phyloP scores from a whole-genome alignment of 1,140 invertebrate species.

The Watersipora subatra region DNA sequence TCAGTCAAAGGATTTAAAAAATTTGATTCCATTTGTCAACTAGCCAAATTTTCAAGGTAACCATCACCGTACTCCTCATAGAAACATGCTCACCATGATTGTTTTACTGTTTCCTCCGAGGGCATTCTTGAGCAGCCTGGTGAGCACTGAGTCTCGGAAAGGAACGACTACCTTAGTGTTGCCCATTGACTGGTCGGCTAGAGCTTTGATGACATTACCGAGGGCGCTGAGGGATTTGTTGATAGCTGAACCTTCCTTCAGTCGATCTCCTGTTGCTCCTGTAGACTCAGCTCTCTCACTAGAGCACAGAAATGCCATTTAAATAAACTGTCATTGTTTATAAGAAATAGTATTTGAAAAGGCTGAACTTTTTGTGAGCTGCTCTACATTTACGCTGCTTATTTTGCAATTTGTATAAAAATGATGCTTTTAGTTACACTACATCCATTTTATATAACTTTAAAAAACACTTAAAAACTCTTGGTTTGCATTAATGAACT shows the following conservation, averaged over 20 bases:
- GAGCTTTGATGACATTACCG: conserved; percentile 47
- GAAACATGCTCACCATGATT: conserved; percentile 44
- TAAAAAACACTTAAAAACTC: no score
- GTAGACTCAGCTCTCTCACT: conserved; percentile 46
- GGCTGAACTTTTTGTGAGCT: neutral
- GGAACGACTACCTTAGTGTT: conserved; percentile 43
- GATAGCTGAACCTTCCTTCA: conserved; percentile 49
- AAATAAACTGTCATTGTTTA: neutral
- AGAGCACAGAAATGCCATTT: conserved; percentile 8
- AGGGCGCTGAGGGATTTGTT: conserved; percentile 46
- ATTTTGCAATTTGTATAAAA: no score
- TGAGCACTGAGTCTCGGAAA: conserved; percentile 50
- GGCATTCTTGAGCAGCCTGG: conserved; percentile 51
- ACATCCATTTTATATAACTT: no score
- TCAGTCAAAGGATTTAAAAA: no score
- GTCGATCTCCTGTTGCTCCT: conserved; percentile 44
- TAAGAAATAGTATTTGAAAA: neutral
- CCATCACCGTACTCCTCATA: no score
- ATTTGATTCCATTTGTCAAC: no score
- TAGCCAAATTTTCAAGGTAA: no score
- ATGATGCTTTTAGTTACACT: no score
- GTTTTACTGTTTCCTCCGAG: conserved; percentile 54
- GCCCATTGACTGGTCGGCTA: conserved; percentile 22
- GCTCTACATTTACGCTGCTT: no score
- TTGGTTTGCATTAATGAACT: no score